Evolutionary conservation across 2,888 invertebrate species (phyloP).

Genomic region (Congeria kusceri): DNA sequence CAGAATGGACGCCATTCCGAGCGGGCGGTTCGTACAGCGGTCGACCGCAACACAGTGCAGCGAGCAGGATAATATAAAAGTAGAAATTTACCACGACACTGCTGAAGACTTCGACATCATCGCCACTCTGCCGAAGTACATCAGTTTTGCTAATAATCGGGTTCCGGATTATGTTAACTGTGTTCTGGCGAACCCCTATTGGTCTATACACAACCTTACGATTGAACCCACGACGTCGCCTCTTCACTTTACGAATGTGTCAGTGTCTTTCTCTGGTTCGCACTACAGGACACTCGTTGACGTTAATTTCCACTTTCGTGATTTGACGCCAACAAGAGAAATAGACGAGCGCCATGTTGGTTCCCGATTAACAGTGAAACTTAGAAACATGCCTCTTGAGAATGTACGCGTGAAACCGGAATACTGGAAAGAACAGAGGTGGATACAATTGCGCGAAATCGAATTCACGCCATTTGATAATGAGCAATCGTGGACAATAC

Average conservation of each 20-base stretch:
- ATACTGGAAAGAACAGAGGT: constrained; percentile 33
- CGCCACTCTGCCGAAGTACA: constrained; percentile 64
- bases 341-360: constrained; percentile 50
- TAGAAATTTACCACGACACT: constrained; percentile 62
- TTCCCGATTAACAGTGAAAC: constrained; percentile 29
- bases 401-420: constrained; percentile 48
- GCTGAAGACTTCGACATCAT: constrained; percentile 57
- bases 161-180: constrained; percentile 61
- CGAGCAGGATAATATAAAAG: constrained; percentile 66
- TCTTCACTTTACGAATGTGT: constrained; percentile 14
- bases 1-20: constrained; percentile 42
- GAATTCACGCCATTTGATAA: constrained; percentile 47
- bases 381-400: constrained; percentile 50
- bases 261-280: constrained; percentile 28
- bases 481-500: constrained; percentile 57
- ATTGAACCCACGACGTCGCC: constrained; percentile 18
- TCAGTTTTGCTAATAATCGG: constrained; percentile 61
- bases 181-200: constrained; percentile 49
- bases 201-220: constrained; percentile 58
- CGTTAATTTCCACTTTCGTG: constrained; percentile 34
- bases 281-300: constrained; percentile 5
- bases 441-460: constrained; percentile 30
- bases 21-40: constrained; percentile 62
- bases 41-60: constrained; percentile 60
- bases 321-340: constrained; percentile 44